Evolutionary conservation across 2,113 vertebrate species (phyloP).

Genomic region (Hemiprocne comata): DNA sequence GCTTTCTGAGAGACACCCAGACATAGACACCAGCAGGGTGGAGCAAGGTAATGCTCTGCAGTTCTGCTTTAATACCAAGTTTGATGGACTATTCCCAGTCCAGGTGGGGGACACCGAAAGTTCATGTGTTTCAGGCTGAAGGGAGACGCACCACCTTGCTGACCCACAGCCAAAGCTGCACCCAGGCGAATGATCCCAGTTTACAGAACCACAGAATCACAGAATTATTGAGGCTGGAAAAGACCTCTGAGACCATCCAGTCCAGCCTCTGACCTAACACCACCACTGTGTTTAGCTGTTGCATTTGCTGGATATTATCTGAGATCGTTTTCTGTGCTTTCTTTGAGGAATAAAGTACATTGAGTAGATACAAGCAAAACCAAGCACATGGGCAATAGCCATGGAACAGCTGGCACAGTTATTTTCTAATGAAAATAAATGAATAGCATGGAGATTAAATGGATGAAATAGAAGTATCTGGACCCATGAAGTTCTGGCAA

Average conservation of each 20-base stretch:
- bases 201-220: neutral
- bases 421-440: neutral
- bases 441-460: neutral
- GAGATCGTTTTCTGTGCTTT: neutral
- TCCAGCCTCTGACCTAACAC: no score
- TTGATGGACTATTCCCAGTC: neutral
- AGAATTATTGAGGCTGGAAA: no score
- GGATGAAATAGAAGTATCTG: neutral
- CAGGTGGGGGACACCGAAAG: neutral
- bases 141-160: neutral
- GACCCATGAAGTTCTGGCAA: neutral
- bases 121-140: neutral
- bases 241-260: no score
- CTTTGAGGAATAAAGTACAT: neutral
- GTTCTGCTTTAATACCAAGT: neutral
- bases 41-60: neutral
- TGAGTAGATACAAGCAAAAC: neutral
- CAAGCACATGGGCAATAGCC: accelerated
- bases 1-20: neutral
- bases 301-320: neutral
- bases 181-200: accelerated
- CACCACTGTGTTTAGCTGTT: neutral
- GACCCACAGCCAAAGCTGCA: neutral
- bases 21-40: accelerated
- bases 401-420: neutral